phyloP scores from a whole-genome alignment of 37 sponge, comb jelly and placozoan genomes.

The Dysidea cf. avara region DNA sequence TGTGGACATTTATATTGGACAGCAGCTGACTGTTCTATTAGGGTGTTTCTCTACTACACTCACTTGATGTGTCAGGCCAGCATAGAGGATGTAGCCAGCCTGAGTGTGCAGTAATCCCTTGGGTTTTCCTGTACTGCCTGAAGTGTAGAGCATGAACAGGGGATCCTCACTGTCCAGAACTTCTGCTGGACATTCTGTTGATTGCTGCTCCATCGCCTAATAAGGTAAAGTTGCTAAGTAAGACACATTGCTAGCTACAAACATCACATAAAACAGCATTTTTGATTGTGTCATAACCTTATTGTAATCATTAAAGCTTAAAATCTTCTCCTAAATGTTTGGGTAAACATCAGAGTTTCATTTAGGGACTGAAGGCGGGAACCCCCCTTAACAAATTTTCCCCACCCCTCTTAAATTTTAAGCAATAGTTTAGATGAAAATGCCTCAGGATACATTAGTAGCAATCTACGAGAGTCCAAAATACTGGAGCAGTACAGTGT shows the following conservation, averaged over 20 bases:
- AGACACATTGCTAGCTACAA: too few relatives aligned
- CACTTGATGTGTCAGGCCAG: conserved; percentile 87
- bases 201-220: conserved; percentile 80
- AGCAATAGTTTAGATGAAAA: too few relatives aligned
- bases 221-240: background rate
- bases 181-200: conserved; percentile 75
- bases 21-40: too few relatives aligned
- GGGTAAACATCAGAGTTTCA: background rate
- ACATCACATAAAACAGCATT: too few relatives aligned
- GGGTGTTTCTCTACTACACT: background rate
- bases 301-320: background rate
- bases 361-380: too few relatives aligned
- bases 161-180: conserved; percentile 90
- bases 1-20: too few relatives aligned
- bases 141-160: conserved; percentile 96
- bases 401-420: too few relatives aligned
- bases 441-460: too few relatives aligned
- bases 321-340: background rate
- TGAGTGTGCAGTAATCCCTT: conserved; percentile 97
- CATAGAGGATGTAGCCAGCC: conserved; percentile 94
- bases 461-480: too few relatives aligned
- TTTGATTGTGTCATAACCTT: too few relatives aligned
- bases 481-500: too few relatives aligned
- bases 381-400: too few relatives aligned
- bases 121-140: conserved; percentile 96